These are phyloP conservation scores for Margarornis squamiger DNA, from an alignment of 2,797 vertebrate genomes.

Conservation along the genomic window DNA sequence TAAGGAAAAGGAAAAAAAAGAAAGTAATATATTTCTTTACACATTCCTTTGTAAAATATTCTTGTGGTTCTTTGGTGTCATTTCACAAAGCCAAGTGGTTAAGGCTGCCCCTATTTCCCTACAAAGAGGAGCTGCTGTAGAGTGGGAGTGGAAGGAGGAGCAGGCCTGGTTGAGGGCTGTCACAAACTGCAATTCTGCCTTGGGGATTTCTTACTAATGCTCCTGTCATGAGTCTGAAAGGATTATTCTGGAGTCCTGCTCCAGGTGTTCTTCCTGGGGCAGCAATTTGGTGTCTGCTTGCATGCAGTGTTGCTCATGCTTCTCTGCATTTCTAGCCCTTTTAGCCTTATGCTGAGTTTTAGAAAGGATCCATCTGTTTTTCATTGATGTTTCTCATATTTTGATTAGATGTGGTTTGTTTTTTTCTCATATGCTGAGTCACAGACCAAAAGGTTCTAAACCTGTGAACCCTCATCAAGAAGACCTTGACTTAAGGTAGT, in stretches of 20 bases:
- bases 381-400: not conserved
- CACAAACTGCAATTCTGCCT: not conserved
- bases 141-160: not conserved
- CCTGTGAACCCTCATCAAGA: fast-evolving
- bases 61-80: not conserved
- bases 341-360: not conserved
- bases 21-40: not conserved
- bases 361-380: not conserved
- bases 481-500: not conserved
- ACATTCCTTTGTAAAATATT: not conserved
- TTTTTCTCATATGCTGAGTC: not conserved
- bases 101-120: not conserved
- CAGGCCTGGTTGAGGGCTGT: not conserved
- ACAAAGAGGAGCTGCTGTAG: not conserved
- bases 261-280: not conserved
- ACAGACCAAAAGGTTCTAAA: not conserved
- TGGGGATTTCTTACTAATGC: not conserved
- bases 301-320: not conserved
- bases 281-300: not conserved
- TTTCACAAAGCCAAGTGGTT: not conserved
- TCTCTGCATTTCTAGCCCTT: not conserved
- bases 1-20: not conserved
- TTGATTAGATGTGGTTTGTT: not conserved
- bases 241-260: not conserved
- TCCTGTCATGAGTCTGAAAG: not conserved